A percentile compares a stretch with the other conserved stretches of the same genome.
Conservation (phyloP, 1,140 invertebrate genomes). For the Cepaea nemoralis region DNA sequence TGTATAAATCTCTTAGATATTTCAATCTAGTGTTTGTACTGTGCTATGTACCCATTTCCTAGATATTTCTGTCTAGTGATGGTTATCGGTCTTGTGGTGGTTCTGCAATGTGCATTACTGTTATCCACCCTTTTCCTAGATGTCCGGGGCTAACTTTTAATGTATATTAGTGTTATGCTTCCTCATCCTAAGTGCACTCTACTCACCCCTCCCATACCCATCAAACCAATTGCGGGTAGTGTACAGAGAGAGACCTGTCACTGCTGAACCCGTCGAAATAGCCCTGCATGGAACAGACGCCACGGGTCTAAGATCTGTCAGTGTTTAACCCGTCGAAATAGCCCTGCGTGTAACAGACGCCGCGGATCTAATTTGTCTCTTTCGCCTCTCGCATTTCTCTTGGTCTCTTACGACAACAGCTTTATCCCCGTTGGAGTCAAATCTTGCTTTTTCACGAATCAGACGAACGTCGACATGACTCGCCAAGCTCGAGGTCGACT, state of each 20-base stretch:
- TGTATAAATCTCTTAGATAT: no score
- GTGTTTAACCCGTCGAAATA: not conserved
- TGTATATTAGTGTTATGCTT: not conserved
- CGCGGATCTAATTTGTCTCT: constrained; percentile 18
- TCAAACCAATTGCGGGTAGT: not conserved
- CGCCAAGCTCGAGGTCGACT: constrained; percentile 1
- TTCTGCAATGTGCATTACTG: no score
- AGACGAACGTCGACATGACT: constrained; percentile 13
- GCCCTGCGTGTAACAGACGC: constrained; percentile 16
- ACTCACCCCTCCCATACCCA: not conserved
- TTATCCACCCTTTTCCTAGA: no score
- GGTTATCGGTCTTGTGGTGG: no score
- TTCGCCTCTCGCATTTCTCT: not conserved
- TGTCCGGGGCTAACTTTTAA: not conserved
- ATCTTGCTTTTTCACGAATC: constrained; percentile 15
- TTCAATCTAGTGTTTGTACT: no score
- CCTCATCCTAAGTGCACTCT: not conserved
- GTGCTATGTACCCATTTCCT: no score
- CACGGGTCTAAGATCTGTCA: constrained; percentile 1
- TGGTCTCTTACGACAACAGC: constrained; percentile 20
- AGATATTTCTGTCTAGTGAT: no score
- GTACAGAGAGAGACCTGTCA: not conserved
- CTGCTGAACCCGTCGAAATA: not conserved
- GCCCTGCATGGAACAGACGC: constrained; percentile 17
- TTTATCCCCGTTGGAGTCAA: not conserved